phyloP scores from a whole-genome alignment of 2,113 vertebrate genomes.

The Myrmecobius fasciatus region DNA sequence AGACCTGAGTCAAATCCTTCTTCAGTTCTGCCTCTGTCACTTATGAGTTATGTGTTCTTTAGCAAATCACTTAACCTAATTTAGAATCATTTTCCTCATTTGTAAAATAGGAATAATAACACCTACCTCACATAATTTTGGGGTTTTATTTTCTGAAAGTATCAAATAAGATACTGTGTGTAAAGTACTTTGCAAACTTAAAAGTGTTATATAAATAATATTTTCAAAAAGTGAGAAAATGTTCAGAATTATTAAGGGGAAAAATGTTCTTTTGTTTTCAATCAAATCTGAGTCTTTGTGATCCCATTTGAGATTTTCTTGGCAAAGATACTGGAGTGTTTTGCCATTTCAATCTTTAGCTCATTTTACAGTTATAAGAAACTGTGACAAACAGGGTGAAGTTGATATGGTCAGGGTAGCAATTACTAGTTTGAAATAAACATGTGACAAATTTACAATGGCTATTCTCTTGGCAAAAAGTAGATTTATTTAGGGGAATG shows the following conservation, averaged over 20 bases:
- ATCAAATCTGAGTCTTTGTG: neutral
- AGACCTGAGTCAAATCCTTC: neutral
- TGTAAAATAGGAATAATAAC: neutral
- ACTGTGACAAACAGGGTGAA: neutral
- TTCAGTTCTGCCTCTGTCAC: neutral
- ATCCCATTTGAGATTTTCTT: neutral
- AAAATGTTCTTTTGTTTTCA: neutral
- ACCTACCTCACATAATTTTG: neutral
- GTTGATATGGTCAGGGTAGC: too few species aligned
- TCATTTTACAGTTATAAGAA: neutral
- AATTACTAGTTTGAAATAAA: too few species aligned
- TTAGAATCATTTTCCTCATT: neutral
- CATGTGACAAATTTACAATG: too few species aligned
- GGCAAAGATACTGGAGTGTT: neutral
- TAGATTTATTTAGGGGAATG: too few species aligned
- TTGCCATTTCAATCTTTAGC: neutral
- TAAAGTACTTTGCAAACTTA: neutral
- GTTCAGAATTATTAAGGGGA: neutral
- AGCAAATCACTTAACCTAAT: neutral
- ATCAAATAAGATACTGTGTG: neutral
- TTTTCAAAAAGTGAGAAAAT: conserved; percentile 14
- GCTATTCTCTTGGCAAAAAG: too few species aligned
- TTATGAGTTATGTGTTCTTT: neutral
- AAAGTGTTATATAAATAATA: neutral
- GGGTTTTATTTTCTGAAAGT: neutral